Evolutionary conservation across 2,113 vertebrate genomes (phyloP).

Genomic region (Mionectes macconnelli): DNA sequence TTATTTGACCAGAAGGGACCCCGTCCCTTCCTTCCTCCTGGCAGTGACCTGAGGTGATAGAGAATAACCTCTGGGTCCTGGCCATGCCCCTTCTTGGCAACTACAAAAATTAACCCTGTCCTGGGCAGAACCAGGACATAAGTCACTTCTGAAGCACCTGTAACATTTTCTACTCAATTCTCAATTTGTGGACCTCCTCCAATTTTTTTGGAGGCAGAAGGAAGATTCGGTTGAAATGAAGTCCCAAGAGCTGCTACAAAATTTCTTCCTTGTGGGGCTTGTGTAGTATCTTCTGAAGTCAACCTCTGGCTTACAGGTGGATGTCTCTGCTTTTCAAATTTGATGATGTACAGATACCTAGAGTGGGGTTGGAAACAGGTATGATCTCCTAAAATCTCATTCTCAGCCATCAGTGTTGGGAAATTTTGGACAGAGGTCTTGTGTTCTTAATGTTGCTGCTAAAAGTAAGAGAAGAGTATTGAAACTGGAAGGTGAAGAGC

Average conservation of each 20-base stretch:
- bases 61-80: background rate
- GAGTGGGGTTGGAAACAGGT: background rate
- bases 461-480: background rate
- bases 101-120: background rate
- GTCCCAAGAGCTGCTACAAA: background rate
- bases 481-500: too few relatives aligned
- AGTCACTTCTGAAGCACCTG: background rate
- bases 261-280: background rate
- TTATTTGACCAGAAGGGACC: background rate
- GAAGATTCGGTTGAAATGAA: background rate
- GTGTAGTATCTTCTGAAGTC: background rate
- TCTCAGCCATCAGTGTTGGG: background rate
- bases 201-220: background rate
- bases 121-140: background rate
- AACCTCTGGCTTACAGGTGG: background rate
- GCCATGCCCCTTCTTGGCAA: background rate
- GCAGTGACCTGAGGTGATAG: fast-evolving
- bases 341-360: background rate
- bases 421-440: background rate
- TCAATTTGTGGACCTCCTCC: background rate
- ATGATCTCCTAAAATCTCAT: background rate
- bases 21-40: background rate
- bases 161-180: background rate
- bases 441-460: background rate
- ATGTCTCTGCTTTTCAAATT: background rate